Base-by-base conservation (phyloP, 2,113 vertebrate species). In the Cochlearius cochlearius region DNA sequence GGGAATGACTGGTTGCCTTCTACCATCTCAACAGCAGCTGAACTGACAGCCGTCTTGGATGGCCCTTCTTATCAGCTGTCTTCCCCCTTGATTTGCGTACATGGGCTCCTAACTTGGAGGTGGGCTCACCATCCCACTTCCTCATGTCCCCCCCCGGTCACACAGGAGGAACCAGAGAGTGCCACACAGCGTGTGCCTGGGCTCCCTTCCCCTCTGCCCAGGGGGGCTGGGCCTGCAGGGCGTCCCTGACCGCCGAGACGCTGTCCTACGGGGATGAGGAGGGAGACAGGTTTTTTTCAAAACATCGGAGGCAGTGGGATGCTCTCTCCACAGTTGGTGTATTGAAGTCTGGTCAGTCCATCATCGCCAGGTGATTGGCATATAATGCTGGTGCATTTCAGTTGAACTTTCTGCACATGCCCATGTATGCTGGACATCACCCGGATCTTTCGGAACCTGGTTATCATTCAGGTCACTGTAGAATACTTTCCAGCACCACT, bases 131-230 rank as follows among this genome's bases (percentile, higher is more conserved):
- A 49, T 43, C 26, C 30, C 26, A 38, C 22, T 59, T 88, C 26
- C 11, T 47, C 14, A 3, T 20, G 30, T 87, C 38, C 26, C 45
- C 10, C 23, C 23, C 11, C 56, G 26, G 30, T 53, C 22, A 15
- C 25, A 13, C 25, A 29, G 36, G 29, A 72, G 27, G 67, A 84
- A 36, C n/a, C n/a, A 78, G 55, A 73, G 49, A 64, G 38, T 16
- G 4, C 19, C 55, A 74, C 0, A 1, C 8, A 32, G 12, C 0
- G 0, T 64, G 36, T 11, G 5, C 67, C 13, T 71, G 39, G 25
- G 25, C 23, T 76, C 36, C 36, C 20, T 76, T 50, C 21, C 36
- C 43, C 16, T 76, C 43, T 21, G 36, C 8, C 36, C 2, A 1
- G 23, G 5, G 5, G 4, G 2, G 12, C 12, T 20, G 22, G 22